Conservation (phyloP, 30 jellyfish, hydroid and myxozoan genomes). For the Nemopilema nomurai region DNA sequence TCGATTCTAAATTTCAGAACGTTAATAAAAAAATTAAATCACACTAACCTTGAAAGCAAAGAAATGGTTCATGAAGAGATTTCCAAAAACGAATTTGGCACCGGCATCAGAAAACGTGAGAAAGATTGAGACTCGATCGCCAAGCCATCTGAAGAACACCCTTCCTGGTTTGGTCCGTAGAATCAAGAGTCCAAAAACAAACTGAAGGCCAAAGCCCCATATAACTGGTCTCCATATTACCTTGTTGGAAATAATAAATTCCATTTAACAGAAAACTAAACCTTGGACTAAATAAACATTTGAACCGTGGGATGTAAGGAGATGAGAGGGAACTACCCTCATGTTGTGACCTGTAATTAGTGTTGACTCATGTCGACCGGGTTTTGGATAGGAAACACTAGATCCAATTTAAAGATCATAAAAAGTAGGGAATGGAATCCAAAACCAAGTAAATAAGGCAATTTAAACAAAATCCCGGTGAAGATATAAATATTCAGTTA, state of each 20-base stretch:
- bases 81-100: slow-evolving; percentile 66
- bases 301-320: background rate
- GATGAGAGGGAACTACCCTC: background rate
- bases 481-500: too few species aligned
- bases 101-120: slow-evolving; percentile 80
- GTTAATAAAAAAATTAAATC: too few species aligned
- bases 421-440: too few species aligned
- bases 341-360: too few species aligned
- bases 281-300: background rate
- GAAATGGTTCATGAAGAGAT: slow-evolving; percentile 23
- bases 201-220: slow-evolving; percentile 94
- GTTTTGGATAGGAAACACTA: too few species aligned
- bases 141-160: slow-evolving; percentile 87
- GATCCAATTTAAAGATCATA: too few species aligned
- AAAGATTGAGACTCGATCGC: slow-evolving; percentile 83
- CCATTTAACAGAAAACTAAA: background rate
- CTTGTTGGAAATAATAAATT: slow-evolving; percentile 23
- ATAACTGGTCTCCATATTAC: slow-evolving; percentile 95
- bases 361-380: too few species aligned
- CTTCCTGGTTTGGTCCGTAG: slow-evolving; percentile 86
- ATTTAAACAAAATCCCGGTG: too few species aligned
- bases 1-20: too few species aligned
- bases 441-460: too few species aligned
- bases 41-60: slow-evolving; percentile 78
- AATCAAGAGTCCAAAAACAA: slow-evolving; percentile 81